phyloP scores from a whole-genome alignment of 2,797 vertebrate genomes.

The Moxostoma hubbsi region DNA sequence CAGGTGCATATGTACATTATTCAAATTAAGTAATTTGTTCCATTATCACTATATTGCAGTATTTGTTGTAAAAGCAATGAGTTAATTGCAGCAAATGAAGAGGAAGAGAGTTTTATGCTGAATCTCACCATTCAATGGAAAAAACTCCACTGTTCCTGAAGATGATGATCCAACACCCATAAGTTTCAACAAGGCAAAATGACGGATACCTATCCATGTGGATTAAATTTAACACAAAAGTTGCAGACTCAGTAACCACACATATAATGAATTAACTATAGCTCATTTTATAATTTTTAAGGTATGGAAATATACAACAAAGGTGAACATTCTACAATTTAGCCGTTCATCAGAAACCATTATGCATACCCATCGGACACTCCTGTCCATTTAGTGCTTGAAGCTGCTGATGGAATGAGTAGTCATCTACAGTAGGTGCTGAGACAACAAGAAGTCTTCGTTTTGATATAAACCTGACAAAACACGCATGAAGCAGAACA shows the following conservation, averaged over 20 bases:
- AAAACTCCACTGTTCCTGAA: conserved; percentile 76
- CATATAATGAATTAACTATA: too few species aligned
- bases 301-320: neutral
- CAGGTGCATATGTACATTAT: too few species aligned
- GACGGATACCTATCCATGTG: conserved; percentile 75
- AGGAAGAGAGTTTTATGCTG: neutral
- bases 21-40: neutral
- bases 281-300: neutral
- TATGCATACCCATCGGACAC: conserved; percentile 76
- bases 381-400: conserved; percentile 74
- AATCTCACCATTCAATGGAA: conserved; percentile 79
- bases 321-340: too few species aligned
- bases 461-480: conserved; percentile 78
- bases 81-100: neutral
- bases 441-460: conserved; percentile 80
- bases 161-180: conserved; percentile 69
- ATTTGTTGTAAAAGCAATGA: neutral
- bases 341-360: neutral
- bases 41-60: neutral
- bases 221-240: neutral
- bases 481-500: neutral
- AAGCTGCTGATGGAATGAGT: conserved; percentile 81
- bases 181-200: conserved; percentile 81
- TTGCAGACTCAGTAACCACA: neutral
- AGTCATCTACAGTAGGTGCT: conserved; percentile 77